Evolutionary conservation across 2,113 vertebrate genomes (phyloP).

Genomic region (Psittacula cyanocephala): DNA sequence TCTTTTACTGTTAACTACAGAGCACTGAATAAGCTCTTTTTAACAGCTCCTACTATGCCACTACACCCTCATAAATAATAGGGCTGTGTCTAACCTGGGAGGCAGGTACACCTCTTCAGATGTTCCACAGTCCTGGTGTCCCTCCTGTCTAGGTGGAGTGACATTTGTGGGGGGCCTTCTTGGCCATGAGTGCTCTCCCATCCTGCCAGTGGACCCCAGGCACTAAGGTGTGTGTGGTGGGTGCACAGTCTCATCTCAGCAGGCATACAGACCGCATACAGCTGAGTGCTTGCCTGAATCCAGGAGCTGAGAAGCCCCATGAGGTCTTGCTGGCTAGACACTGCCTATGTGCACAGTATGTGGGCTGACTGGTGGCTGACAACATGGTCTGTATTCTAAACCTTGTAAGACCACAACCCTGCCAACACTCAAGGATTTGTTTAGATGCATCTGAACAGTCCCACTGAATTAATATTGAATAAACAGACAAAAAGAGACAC

Average conservation of each 20-base stretch:
- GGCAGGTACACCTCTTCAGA: neutral
- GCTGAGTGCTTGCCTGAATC: neutral
- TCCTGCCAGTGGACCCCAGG: neutral
- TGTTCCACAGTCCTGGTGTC: neutral
- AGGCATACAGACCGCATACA: neutral
- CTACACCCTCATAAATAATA: neutral
- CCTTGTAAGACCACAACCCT: neutral
- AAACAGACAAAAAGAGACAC: neutral
- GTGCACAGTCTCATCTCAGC: neutral
- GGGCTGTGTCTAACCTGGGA: neutral
- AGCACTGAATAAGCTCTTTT: neutral
- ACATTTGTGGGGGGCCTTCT: neutral
- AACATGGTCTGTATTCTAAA: neutral
- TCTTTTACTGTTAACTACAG: neutral
- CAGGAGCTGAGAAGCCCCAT: neutral
- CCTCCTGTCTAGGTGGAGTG: neutral
- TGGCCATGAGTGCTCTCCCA: neutral
- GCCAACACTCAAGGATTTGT: neutral
- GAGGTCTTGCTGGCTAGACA: neutral
- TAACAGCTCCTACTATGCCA: neutral
- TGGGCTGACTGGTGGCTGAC: neutral
- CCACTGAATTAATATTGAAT: neutral
- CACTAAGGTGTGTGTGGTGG: fast-evolving
- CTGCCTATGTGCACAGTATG: neutral
- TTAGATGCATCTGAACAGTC: neutral